phyloP scores from a whole-genome alignment of 2,888 invertebrate species.

The Danaus chrysippus region DNA sequence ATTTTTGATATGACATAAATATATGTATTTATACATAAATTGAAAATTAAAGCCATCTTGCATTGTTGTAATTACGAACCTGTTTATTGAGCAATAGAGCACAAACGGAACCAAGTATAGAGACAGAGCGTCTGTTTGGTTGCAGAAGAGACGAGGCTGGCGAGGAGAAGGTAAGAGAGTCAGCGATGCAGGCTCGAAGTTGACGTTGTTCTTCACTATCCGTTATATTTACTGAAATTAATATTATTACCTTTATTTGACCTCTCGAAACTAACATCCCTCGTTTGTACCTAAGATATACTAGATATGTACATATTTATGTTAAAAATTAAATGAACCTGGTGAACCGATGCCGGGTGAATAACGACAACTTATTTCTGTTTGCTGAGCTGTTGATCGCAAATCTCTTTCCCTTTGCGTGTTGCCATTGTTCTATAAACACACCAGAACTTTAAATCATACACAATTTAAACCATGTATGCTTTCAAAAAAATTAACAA shows the following conservation, averaged over 20 bases:
- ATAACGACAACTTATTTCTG: conserved; percentile 62
- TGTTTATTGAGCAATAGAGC: conserved; percentile 66
- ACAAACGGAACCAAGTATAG: conserved; percentile 69
- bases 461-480: neutral
- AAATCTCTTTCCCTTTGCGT: conserved; percentile 48
- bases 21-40: neutral
- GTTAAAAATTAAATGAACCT: conserved; percentile 35
- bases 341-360: conserved; percentile 52
- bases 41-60: neutral
- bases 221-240: conserved; percentile 32
- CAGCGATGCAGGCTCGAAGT: conserved; percentile 52
- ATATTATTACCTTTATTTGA: neutral
- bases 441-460: neutral
- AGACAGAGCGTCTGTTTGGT: conserved; percentile 54
- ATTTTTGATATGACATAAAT: too few relatives aligned
- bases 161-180: conserved; percentile 58
- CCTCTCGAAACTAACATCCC: too few relatives aligned
- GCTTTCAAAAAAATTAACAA: neutral
- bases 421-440: conserved; percentile 2
- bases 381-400: conserved; percentile 62
- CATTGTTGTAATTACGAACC: conserved; percentile 35
- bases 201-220: conserved; percentile 49
- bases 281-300: too few relatives aligned
- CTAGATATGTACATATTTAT: too few relatives aligned
- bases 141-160: conserved; percentile 57